phyloP scores from a whole-genome alignment of 2,113 vertebrate genomes.

The Verasper variegatus region DNA sequence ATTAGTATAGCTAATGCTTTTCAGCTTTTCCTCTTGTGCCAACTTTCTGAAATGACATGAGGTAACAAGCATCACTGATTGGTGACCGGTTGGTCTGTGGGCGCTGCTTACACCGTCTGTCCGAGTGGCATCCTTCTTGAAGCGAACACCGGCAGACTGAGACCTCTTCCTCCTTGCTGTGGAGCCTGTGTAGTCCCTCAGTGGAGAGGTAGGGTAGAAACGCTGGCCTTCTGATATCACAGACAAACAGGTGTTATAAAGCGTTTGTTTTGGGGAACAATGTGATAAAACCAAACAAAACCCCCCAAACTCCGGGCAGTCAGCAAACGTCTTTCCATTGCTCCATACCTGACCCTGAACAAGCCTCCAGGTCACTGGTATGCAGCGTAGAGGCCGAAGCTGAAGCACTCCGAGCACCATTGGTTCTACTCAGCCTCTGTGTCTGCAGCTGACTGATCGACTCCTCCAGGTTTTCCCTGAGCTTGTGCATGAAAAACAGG shows the following conservation, averaged over 20 bases:
- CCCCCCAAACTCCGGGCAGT: neutral
- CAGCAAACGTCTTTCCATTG: neutral
- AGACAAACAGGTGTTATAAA: neutral
- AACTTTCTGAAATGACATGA: constrained; percentile 4
- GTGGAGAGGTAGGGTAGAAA: constrained; percentile 88
- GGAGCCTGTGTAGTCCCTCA: constrained; percentile 81
- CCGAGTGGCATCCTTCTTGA: constrained; percentile 78
- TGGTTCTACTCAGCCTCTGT: constrained; percentile 79
- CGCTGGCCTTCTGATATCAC: constrained; percentile 79
- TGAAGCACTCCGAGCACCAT: constrained; percentile 83
- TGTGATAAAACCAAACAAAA: neutral
- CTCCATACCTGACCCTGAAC: constrained; percentile 80
- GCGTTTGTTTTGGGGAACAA: neutral
- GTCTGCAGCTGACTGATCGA: constrained; percentile 89
- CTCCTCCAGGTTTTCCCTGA: constrained; percentile 91
- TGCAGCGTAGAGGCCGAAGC: constrained; percentile 88
- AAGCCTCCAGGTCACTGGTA: constrained; percentile 88
- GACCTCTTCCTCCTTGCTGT: constrained; percentile 80
- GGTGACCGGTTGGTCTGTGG: neutral
- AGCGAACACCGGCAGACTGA: constrained; percentile 86
- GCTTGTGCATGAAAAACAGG: constrained; percentile 75
- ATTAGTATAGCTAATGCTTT: too few relatives aligned
- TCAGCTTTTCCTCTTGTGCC: constrained; percentile 14
- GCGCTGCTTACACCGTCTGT: constrained; percentile 81
- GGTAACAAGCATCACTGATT: neutral